Percentiles rank a stretch among this genome's conserved stretches.
phyloP scores from a whole-genome alignment of 1,140 invertebrate species.

The Drosophila bipectinata region DNA sequence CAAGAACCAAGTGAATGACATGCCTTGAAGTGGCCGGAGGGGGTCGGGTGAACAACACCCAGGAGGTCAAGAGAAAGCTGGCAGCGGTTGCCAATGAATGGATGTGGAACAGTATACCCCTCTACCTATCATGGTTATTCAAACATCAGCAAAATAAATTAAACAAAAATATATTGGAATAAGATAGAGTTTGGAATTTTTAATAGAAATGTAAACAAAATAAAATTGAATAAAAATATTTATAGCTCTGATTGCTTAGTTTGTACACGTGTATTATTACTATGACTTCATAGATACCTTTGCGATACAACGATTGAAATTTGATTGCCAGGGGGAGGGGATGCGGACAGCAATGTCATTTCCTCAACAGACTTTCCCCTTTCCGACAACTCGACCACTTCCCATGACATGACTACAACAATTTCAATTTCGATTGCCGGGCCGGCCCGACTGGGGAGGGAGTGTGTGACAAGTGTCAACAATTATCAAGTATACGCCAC shows the following conservation, averaged over 20 bases:
- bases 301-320: constrained; percentile 11
- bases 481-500: constrained; percentile 82
- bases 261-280: constrained; percentile 11
- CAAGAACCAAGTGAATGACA: constrained; percentile 35
- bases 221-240: background rate
- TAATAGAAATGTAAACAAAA: background rate
- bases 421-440: constrained; percentile 50
- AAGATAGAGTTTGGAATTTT: background rate
- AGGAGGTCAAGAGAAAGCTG: constrained; percentile 39
- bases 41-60: background rate
- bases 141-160: background rate
- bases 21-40: background rate
- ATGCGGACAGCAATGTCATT: constrained; percentile 6
- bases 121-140: background rate
- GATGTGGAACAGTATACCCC: constrained; percentile 41
- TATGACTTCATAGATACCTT: constrained; percentile 14
- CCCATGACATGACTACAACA: constrained; percentile 22
- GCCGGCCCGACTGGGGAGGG: background rate
- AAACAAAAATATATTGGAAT: background rate
- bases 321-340: constrained; percentile 17
- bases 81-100: constrained; percentile 44
- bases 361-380: background rate
- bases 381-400: constrained; percentile 8
- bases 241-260: background rate
- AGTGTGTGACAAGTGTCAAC: constrained; percentile 68